Base-by-base conservation (phyloP, 2,888 invertebrate species). In the Dasysyrphus albostriatus region DNA sequence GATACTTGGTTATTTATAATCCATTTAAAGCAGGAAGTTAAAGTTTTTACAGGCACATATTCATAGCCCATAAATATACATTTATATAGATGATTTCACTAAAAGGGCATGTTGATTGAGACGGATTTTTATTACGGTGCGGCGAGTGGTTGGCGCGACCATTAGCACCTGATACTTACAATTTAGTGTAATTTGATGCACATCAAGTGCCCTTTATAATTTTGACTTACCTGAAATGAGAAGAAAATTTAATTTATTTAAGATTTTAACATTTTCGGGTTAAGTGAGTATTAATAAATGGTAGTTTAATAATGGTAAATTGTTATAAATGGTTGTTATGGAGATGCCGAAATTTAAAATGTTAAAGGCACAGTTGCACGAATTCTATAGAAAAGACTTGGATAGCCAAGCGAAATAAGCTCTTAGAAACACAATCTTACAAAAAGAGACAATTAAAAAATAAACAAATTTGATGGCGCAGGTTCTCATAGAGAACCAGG, bases 131-230 rank as follows among this genome's bases (percentile, higher is more conserved):
- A 65, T 67, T 67, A 67, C 34, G 16, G 29, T 32, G 5, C n/a
- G 8, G 24, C 24, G 29, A 0, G 5, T 10, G 8, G n/a, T n/a
- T n/a, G n/a, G 10, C 10, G 16, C n/a, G 10, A 44, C 47, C 67
- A 67, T 67, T 67, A 49, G 49, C 67, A 67, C 49, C 34, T 47
- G 16, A 49, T 67, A 49, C 19, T 67, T 37, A 51, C 67, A 8
- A 9, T 67, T 37, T 19, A 12, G 24, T 34, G 49, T 34, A 37
- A 67, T 37, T 34, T 67, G 49, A 67, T 67, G 37, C 19, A 19
- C 8, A 67, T 32, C n/a, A 34, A 65, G 44, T 16, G 14, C n/a
- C 29, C 8, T 47, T 65, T 47, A 10, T n/a, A 16, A 65, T 9
- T 24, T 65, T 32, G n/a, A 34, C 49, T 49, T 67, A 63, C 63